phyloP scores from a whole-genome alignment of 1,140 invertebrate genomes.

The Berghia stephanieae region DNA sequence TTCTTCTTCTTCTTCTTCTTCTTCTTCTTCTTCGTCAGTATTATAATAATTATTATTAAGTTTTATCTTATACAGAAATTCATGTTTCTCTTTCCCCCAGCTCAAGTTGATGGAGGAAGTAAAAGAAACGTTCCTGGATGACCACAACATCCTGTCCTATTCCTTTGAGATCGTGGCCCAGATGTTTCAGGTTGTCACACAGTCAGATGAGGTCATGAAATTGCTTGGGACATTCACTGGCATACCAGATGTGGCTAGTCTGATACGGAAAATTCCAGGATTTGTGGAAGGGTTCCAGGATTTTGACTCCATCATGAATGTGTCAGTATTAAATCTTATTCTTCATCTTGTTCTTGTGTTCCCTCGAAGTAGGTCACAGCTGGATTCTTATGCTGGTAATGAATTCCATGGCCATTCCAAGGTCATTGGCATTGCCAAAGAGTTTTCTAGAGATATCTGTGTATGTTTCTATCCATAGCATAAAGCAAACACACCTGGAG shows the following conservation, averaged over 20 bases:
- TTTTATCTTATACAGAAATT: no score
- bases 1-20: no score
- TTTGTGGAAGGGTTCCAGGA: slow-evolving; percentile 25
- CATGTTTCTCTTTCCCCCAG: slow-evolving; percentile 4
- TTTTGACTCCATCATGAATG: neutral
- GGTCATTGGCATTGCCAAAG: no score
- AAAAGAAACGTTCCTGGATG: slow-evolving; percentile 14
- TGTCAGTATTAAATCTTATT: slow-evolving; percentile 22
- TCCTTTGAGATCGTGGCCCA: slow-evolving; percentile 26
- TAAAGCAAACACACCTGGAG: no score
- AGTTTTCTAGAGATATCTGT: no score
- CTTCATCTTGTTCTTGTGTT: no score
- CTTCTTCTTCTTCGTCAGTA: no score
- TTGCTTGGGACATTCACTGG: slow-evolving; percentile 37
- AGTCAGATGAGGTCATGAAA: slow-evolving; percentile 27
- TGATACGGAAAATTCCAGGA: slow-evolving; percentile 37
- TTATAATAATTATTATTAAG: no score
- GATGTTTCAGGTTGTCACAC: slow-evolving; percentile 29
- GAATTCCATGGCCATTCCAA: no score
- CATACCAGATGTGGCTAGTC: slow-evolving; percentile 32
- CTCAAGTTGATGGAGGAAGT: slow-evolving; percentile 30
- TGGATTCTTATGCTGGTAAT: no score
- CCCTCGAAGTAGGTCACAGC: no score
- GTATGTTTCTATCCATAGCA: no score
- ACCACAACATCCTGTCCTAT: neutral